A percentile compares a stretch with the other conserved stretches of the same genome.
Conservation (phyloP, 2,113 vertebrate species). For the Lepidothrix coronata region DNA sequence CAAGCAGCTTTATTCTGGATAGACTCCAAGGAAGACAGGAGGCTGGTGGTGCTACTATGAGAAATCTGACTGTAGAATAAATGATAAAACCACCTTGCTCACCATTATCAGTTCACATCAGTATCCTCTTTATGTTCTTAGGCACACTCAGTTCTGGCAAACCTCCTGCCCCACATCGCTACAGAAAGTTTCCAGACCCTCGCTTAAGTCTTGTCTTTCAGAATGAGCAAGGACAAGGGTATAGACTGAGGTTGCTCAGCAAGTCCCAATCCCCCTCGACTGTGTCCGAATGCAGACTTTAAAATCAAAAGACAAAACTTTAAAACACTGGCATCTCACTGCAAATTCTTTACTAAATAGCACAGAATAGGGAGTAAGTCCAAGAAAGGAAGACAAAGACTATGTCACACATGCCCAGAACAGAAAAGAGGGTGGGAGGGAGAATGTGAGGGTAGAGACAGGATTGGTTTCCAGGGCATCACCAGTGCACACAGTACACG, state of each 20-base stretch:
- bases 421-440: not conserved
- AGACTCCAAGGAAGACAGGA: not conserved
- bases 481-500: not conserved
- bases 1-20: not conserved
- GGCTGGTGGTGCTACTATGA: not conserved
- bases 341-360: not conserved
- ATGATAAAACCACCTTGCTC: not conserved
- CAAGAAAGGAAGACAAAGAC: constrained; percentile 23
- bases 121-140: not conserved
- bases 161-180: not conserved
- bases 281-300: not conserved
- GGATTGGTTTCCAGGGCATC: not conserved
- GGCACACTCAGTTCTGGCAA: not conserved
- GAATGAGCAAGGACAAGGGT: not conserved
- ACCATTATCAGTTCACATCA: fast-evolving
- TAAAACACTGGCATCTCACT: not conserved
- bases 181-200: not conserved
- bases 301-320: not conserved
- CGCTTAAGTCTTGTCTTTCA: not conserved
- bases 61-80: not conserved
- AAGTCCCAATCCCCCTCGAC: not conserved
- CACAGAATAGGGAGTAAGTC: not conserved
- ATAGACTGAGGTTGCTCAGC: not conserved
- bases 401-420: not conserved
- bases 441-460: not conserved